Conservation (phyloP, 2,888 invertebrate genomes). For the Acanthacorydalis orientalis region DNA sequence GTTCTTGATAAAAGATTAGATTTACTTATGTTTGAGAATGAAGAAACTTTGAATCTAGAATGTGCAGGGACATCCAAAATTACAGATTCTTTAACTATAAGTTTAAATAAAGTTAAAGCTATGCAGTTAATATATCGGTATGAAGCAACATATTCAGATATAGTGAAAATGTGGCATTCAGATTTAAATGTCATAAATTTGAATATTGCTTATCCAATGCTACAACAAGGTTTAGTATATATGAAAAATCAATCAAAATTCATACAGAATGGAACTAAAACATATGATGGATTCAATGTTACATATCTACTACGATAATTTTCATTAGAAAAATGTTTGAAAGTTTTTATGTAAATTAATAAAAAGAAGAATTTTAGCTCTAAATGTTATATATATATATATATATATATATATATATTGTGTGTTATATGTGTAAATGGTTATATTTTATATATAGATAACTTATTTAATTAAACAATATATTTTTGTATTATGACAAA, state of each 20-base stretch:
- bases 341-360: too few relatives aligned
- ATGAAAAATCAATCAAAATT: slow-evolving; percentile 35
- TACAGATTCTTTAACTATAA: slow-evolving; percentile 17
- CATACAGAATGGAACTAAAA: slow-evolving; percentile 35
- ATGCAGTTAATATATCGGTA: slow-evolving; percentile 40
- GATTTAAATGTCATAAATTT: slow-evolving; percentile 33
- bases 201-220: slow-evolving; percentile 41
- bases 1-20: slow-evolving; percentile 41
- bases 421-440: too few relatives aligned
- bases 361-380: too few relatives aligned
- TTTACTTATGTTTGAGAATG: slow-evolving; percentile 20
- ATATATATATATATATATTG: too few relatives aligned
- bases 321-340: too few relatives aligned
- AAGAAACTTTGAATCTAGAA: not conserved
- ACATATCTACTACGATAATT: slow-evolving; percentile 28
- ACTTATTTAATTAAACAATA: too few relatives aligned
- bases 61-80: slow-evolving; percentile 14
- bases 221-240: slow-evolving; percentile 32
- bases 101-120: slow-evolving; percentile 18
- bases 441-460: too few relatives aligned
- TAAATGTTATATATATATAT: too few relatives aligned
- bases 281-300: slow-evolving; percentile 37
- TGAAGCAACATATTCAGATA: slow-evolving; percentile 26
- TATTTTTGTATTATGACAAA: too few relatives aligned
- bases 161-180: slow-evolving; percentile 33